A percentile compares a stretch with the other conserved stretches of the same genome.
Conservation (phyloP, 2,113 vertebrate genomes). For the Oophaga pumilio region DNA sequence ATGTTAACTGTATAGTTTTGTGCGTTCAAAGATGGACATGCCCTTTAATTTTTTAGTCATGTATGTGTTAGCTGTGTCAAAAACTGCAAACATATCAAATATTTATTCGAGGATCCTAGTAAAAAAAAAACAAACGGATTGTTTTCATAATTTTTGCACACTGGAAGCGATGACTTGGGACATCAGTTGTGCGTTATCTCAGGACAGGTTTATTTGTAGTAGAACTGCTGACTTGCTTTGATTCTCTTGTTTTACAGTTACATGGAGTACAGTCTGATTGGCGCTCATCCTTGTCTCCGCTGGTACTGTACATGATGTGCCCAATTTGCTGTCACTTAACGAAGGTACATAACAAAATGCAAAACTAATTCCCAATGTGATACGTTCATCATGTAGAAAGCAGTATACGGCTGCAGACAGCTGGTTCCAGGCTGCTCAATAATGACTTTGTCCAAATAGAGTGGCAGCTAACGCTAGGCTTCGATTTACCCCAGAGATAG, state of each 20-base stretch:
- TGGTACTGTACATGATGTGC: slow-evolving; percentile 12
- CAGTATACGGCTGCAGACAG: neutral
- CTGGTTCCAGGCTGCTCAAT: neutral
- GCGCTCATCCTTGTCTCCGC: neutral
- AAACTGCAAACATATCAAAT: too few relatives aligned
- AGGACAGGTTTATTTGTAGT: neutral
- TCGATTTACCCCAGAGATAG: neutral
- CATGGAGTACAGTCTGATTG: slow-evolving; percentile 6
- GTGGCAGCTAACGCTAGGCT: neutral
- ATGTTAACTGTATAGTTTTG: too few relatives aligned
- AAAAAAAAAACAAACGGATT: neutral
- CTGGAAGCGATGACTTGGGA: neutral
- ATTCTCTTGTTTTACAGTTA: neutral
- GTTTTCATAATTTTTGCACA: neutral
- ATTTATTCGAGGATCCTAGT: too few relatives aligned
- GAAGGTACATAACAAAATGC: slow-evolving; percentile 30
- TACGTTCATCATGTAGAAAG: neutral
- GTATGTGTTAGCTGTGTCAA: too few relatives aligned
- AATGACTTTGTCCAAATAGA: neutral
- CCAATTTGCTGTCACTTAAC: slow-evolving; percentile 9
- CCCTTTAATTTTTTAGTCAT: too few relatives aligned
- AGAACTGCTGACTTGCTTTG: neutral
- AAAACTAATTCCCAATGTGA: slow-evolving; percentile 3
- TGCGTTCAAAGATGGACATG: too few relatives aligned
- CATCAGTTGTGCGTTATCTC: neutral